Conservation (phyloP, 2,113 vertebrate genomes). For the Myotis brandtii region DNA sequence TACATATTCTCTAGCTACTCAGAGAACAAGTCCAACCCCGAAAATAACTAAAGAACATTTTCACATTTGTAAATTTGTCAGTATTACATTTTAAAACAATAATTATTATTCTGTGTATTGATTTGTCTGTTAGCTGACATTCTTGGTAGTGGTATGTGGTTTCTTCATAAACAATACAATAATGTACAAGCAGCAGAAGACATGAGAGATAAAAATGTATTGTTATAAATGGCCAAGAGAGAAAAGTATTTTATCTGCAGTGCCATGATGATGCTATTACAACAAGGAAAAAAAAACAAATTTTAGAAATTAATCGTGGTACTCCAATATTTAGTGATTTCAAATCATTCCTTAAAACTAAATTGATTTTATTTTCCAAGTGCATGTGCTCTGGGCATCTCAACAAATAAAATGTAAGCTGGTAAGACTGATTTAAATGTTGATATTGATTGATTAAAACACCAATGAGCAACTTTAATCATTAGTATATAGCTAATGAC, state of each 20-base stretch:
- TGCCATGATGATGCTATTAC: background rate
- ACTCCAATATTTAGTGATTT: background rate
- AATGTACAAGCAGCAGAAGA: background rate
- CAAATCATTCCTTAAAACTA: background rate
- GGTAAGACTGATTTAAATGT: background rate
- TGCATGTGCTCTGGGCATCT: background rate
- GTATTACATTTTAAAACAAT: background rate
- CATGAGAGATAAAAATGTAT: background rate
- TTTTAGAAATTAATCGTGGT: background rate
- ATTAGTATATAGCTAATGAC: background rate
- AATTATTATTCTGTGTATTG: background rate
- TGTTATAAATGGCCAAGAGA: background rate
- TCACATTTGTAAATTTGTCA: background rate
- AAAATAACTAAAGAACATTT: background rate
- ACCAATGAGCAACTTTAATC: constrained; percentile 9
- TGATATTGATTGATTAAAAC: background rate
- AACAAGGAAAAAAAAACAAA: background rate
- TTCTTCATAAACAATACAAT: background rate
- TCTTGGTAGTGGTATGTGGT: background rate
- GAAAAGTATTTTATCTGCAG: background rate
- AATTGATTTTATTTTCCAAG: constrained; percentile 1
- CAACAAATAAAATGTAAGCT: background rate
- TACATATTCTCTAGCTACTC: background rate
- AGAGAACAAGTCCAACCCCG: background rate
- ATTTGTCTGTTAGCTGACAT: background rate